Evolutionary conservation across 1,140 invertebrate genomes (phyloP).

Genomic region (Mizuhopecten yessoensis): DNA sequence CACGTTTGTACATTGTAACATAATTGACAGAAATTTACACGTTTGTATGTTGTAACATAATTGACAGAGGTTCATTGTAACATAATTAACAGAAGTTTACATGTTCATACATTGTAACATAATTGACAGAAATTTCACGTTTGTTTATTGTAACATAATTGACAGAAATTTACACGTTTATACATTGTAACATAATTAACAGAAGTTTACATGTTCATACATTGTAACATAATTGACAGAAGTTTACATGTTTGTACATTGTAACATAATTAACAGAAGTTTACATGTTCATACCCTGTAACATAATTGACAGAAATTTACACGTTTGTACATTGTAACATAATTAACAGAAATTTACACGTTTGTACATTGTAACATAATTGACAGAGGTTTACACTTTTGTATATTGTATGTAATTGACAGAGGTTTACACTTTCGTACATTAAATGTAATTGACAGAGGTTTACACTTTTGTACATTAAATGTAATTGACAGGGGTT

Average conservation of each 20-base stretch:
- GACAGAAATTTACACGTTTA: neutral
- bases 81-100: neutral
- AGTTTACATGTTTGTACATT: neutral
- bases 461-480: neutral
- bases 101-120: neutral
- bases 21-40: neutral
- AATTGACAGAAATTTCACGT: no score
- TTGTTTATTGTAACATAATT: neutral
- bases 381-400: no score
- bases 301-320: neutral
- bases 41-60: neutral
- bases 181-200: neutral
- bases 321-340: neutral
- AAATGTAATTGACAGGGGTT: neutral
- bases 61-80: neutral
- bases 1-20: no score
- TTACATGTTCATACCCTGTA: no score
- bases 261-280: neutral
- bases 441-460: neutral
- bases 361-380: no score
- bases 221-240: no score
- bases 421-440: no score
- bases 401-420: no score
- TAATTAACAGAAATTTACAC: neutral
- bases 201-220: neutral